These are phyloP conservation scores for Pecten maximus DNA, from an alignment of 2,888 invertebrate genomes.

Conservation along the genomic window DNA sequence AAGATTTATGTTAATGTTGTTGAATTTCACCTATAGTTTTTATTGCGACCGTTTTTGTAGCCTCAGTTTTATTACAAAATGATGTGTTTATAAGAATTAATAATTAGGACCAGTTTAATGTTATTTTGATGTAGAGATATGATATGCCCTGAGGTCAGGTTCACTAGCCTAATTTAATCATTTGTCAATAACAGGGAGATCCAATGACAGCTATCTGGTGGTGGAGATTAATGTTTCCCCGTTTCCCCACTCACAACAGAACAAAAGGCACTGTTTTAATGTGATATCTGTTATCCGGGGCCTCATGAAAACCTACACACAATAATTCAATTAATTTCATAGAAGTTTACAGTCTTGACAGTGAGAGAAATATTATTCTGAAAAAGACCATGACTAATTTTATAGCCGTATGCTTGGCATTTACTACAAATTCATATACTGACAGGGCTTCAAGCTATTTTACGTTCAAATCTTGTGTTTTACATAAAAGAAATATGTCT, in stretches of 20 bases:
- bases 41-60: background rate
- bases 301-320: background rate
- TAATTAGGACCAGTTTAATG: background rate
- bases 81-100: background rate
- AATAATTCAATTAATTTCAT: constrained; percentile 35
- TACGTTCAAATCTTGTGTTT: constrained; percentile 13
- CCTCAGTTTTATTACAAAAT: background rate
- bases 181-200: background rate
- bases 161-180: constrained; percentile 16
- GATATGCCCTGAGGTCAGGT: background rate
- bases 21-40: background rate
- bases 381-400: background rate
- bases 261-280: constrained; percentile 7
- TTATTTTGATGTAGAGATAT: constrained; percentile 4
- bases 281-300: background rate
- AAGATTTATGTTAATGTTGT: background rate
- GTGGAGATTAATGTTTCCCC: background rate
- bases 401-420: background rate
- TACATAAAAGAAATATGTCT: constrained; percentile 1
- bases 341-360: constrained; percentile 11
- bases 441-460: constrained; percentile 19
- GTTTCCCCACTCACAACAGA: background rate
- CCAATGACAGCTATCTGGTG: background rate
- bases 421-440: background rate
- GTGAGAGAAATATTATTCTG: background rate